These are phyloP conservation scores for Herminia tarsipennalis DNA, from an alignment of 2,888 invertebrate species.

Conservation along the genomic window DNA sequence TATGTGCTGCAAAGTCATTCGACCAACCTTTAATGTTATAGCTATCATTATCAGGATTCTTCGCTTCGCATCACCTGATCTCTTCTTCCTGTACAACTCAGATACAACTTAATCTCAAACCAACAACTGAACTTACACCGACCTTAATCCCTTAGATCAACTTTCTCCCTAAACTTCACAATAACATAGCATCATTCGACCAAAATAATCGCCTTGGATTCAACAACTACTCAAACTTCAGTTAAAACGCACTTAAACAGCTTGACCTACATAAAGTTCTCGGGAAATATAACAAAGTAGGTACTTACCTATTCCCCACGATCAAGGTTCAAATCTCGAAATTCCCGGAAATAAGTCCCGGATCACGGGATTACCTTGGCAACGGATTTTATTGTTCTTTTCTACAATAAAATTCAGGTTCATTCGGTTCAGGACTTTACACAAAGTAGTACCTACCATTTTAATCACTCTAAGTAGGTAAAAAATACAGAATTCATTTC, in stretches of 20 bases:
- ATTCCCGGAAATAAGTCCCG: constrained; percentile 37
- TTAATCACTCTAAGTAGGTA: too few relatives aligned
- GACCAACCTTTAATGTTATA: too few relatives aligned
- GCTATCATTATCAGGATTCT: too few relatives aligned
- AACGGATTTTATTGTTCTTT: constrained; percentile 41
- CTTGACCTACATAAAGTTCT: constrained; percentile 41
- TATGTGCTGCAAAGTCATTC: too few relatives aligned
- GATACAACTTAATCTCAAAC: neutral
- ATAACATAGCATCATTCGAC: constrained; percentile 12
- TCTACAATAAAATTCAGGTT: constrained; percentile 31
- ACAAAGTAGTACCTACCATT: constrained; percentile 22
- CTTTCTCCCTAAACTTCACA: neutral
- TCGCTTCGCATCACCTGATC: too few relatives aligned
- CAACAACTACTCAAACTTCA: constrained; percentile 27
- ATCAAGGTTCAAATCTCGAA: constrained; percentile 38
- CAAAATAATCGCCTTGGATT: constrained; percentile 18
- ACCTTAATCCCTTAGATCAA: neutral
- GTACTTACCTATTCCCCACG: constrained; percentile 9
- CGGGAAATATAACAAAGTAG: constrained; percentile 33
- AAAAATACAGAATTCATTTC: too few relatives aligned
- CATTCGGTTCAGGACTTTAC: constrained; percentile 28
- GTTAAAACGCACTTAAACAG: constrained; percentile 31
- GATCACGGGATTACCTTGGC: constrained; percentile 36
- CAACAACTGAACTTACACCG: neutral
- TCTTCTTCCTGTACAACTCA: too few relatives aligned